Base-by-base conservation (phyloP, 2,888 invertebrate species). In the Dasysyrphus albostriatus region DNA sequence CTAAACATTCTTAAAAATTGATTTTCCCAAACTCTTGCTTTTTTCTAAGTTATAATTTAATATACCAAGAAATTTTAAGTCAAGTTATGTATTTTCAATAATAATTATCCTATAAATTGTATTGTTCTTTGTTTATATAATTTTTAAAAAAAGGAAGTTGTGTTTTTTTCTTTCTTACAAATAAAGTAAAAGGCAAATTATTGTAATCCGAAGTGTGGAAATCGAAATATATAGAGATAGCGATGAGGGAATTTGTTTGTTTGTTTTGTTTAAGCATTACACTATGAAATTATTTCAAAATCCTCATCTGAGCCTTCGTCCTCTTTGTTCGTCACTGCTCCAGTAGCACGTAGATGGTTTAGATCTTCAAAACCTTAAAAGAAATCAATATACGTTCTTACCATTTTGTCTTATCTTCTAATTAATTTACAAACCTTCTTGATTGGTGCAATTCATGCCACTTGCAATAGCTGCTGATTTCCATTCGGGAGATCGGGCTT, bases 281-380 rank as follows among this genome's bases (percentile, higher is more conserved):
- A 89, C 94, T 93, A 94, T 94, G 95, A 96, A 91, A 97, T 94
- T 90, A 97, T 95, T 93, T 97, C 97, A 91, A 96, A 97, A 90
- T 97, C 97, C 89, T 96, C 96, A 90, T 97, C 97, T 3, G 97
- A 97, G 89, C 96, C 96, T 89, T 94, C 94, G 2, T 89, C 93
- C 85, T 95, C 94, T 59, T 94, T 92, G 84, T 94, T 94, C 92
- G 88, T 89, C 87, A 87, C 88, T 88, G 83, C 87, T 54, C 89
- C 89, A 24, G 79, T 82, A 70, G 90, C 74, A 49, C 88, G 88
- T n/a, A 89, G 72, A 51, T 89, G 90, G 87, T 90, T 89, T 5
- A 90, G 88, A 77, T 89, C 90, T 88, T 91, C 90, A 76, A 91
- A 90, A 82, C 90, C 90, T 89, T 56, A 70, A 34, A 29, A 54